Conservation (phyloP, 2,113 vertebrate species). For the Phodopus roborovskii region DNA sequence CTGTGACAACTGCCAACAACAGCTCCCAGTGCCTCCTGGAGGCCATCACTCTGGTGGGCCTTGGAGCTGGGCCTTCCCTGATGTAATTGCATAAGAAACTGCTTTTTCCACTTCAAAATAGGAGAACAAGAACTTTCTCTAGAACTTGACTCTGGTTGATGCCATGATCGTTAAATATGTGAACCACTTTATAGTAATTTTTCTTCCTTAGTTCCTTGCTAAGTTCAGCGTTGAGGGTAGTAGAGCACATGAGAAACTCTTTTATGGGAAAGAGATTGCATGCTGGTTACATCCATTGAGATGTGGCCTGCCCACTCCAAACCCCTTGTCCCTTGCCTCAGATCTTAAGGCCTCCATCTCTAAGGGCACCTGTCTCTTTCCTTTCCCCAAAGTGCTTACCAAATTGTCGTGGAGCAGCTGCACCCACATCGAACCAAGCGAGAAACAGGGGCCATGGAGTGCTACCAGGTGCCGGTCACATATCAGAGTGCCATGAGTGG, state of each 20-base stretch:
- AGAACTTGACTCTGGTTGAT: constrained; percentile 62
- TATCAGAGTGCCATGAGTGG: constrained; percentile 92
- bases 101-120: constrained; percentile 75
- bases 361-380: background rate
- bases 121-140: constrained; percentile 72
- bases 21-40: constrained; percentile 77
- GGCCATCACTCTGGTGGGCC: constrained; percentile 81
- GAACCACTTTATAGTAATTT: background rate
- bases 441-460: constrained; percentile 92
- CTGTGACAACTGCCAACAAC: constrained; percentile 84
- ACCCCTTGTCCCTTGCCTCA: background rate
- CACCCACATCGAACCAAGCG: constrained; percentile 93
- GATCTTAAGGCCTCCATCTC: background rate
- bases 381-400: constrained; percentile 92
- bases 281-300: background rate
- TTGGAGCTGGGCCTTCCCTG: constrained; percentile 76
- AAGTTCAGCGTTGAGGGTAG: rapidly evolving
- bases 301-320: background rate
- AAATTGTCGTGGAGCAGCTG: constrained; percentile 97
- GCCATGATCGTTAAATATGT: constrained; percentile 49
- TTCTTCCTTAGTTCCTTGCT: background rate
- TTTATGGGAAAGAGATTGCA: background rate
- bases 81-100: constrained; percentile 78
- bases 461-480: constrained; percentile 95
- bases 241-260: background rate